Base-by-base conservation (phyloP, 2,797 vertebrate species). In the Lagodon rhomboides region DNA sequence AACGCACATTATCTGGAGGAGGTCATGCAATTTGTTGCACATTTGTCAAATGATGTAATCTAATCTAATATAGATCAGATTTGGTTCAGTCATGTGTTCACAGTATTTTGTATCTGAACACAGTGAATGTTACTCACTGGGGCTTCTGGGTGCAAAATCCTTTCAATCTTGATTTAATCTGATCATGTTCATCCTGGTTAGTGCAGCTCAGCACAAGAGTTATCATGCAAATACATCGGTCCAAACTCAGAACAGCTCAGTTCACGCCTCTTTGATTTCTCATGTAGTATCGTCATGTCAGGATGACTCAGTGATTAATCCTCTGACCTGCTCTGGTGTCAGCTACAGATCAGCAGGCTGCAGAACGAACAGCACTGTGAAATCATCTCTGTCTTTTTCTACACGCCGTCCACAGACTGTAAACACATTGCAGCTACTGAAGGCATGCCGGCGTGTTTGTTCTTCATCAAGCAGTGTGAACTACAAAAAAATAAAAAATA, bases 361-460 rank as follows among this genome's bases (percentile, higher is more conserved):
- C n/a, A n/a, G n/a, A n/a, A n/a, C n/a, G n/a, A 8, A 23, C 27
- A 10, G 20, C n/a, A 13, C 16, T 34, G 18, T 51, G n/a, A 18
- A 23, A 44, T 61, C 38, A 8, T 27, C 13, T 34, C 27, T 0
- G 27, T 41, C 11, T 13, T 4, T 20, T 4, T 43, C 8, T 18
- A 12, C 20, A 60, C 11, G 20, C 18, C 15, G 12, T 22, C 20
- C 50, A 18, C 17, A 10, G 22, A 27, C n/a, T 34, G 62, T 62
- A 70, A 69, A 78, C 75, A 71, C 16, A 18, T 10, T n/a, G 50
- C 30, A 63, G 38, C 49, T 49, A 15, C 1, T 12, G 17, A 12
- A 5, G 58, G 30, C 60, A 55, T 15, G 4, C 15, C 46, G 16
- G 11, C 6, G 20, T 8, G 10, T 43, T 68, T 56, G n/a, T 20